Evolutionary conservation across 2,797 vertebrate species (phyloP).

Genomic region (Tachyglossus aculeatus): DNA sequence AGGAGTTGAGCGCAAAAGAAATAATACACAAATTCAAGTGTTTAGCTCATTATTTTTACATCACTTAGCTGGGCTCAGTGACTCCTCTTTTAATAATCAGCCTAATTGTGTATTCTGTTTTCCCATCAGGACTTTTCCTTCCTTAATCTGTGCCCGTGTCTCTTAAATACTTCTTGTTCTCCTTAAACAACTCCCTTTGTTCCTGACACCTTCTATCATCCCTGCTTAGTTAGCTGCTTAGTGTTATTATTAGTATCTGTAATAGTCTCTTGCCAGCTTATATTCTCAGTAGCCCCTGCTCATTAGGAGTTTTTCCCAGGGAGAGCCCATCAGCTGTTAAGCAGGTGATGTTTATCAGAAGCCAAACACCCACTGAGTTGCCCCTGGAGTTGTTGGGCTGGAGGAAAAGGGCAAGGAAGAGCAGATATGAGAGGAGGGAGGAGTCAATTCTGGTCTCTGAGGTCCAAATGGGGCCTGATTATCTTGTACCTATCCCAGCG

Average conservation of each 20-base stretch:
- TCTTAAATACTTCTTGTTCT: slow-evolving; percentile 39
- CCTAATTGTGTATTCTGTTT: slow-evolving; percentile 26
- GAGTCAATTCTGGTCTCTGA: no score
- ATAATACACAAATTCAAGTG: slow-evolving; percentile 18
- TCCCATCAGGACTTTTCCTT: not conserved
- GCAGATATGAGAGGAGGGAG: no score
- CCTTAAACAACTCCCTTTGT: slow-evolving; percentile 28
- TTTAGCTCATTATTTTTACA: slow-evolving; percentile 44
- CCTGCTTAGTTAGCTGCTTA: slow-evolving; percentile 11
- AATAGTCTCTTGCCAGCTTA: slow-evolving; percentile 4
- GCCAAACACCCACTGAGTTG: no score
- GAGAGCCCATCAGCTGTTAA: not conserved
- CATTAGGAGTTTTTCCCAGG: not conserved
- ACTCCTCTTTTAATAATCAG: slow-evolving; percentile 45
- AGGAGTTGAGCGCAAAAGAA: not conserved
- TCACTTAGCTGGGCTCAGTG: slow-evolving; percentile 52
- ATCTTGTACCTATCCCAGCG: no score
- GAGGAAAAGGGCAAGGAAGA: no score
- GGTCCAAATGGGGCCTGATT: no score
- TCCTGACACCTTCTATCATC: slow-evolving; percentile 40
- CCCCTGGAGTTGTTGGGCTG: no score
- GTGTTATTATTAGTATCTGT: slow-evolving; percentile 22
- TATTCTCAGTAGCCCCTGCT: slow-evolving; percentile 28
- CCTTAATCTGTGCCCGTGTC: not conserved
- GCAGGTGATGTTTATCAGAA: not conserved